Evolutionary conservation across 2,888 invertebrate species (phyloP), one percentile per base, ranked within the genome.

Genomic region (Dusona sp.): DNA sequence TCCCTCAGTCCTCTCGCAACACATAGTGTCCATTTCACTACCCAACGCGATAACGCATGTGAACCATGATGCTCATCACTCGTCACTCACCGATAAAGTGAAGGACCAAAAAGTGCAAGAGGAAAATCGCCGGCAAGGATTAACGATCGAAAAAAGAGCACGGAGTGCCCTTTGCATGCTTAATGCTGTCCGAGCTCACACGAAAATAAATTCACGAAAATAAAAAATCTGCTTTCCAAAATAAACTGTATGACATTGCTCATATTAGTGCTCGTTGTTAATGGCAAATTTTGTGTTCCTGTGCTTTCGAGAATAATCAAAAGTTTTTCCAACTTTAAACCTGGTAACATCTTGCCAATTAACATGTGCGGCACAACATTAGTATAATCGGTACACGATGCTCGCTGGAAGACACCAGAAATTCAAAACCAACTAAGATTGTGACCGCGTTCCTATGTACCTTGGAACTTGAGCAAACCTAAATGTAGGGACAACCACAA

Each of bases 31-130:
- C 73, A 67, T 78, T 68, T 68, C 68, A 79, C 36, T 72, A 72
- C 54, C 45, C 13, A 67, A 29, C 65, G 61, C 65, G 84, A 87
- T 82, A 84, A 77, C 82, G 68, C 79, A 51, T 45, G 79, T 54
- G 36, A 38, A 19, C 64, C 79, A 57, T 36, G 61, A 25, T 72
- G 57, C 78, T 79, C 77, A 48, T 77, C 78, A 48, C 82, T 84
- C 74, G 64, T 77, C 79, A 68, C 74, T 85, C 81, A 29, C 64
- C 79, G 48, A 75, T 77, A 25, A 48, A 61, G 42, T 38, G 16
- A 79, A 79, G 25, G 45, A 73, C n/a, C 22, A 36, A 36, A 36
- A 73, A 19, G 48, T 36, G n/a, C 16, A 61, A 13, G 51, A n/a
- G 13, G 6, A 54, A 54, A 36, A 73, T 61, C 4, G 3, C 6